Base-by-base conservation (phyloP, 1,140 invertebrate genomes). In the Diorhabda sublineata region DNA sequence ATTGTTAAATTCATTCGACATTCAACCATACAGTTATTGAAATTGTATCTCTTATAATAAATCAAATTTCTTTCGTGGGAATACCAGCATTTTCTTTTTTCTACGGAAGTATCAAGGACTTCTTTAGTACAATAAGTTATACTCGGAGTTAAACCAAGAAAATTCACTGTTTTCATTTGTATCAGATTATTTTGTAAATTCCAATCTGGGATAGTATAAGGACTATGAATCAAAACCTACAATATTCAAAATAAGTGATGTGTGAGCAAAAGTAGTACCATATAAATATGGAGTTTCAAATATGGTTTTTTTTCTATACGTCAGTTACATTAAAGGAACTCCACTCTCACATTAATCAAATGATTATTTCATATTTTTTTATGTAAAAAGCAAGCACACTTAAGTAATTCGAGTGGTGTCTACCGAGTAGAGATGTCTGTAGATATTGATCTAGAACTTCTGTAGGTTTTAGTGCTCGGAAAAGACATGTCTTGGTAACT, bases 1-100 rank as follows among this genome's bases (percentile, higher is more conserved):
- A 79, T 75, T 2, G 84, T 81, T 9, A 84, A 77, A 5, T 77
- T 74, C 8, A 84, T 78, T 26, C 85, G 82, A 71, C 86, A 87
- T 64, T 86, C 83, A 0, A 82, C 80, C 80, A 89, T 81, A 73
- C 89, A 90, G 73, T 90, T 90, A 64, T 85, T 82, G 68, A 86
- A 89, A 0, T 86, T 86, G 65, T 90, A 90, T 1, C 80, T 79
- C 2, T 74, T 73, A 8, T 86, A 82, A 2, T 75, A 71, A 0
- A 74, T 72, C 8, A 83, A 69, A 62, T 74, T 70, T 0, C 74
- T 78, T 81, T 90, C 88, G 41, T 85, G 73, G 3, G 75, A 73
- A 71, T 88, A 88, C 56, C 88, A 82, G 69, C 89, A 90, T 42
- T 85, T 81, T 45, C 88, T 78, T 26, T 79, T 73, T 3, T 79